phyloP scores from a whole-genome alignment of 1,140 invertebrate species.

The Scaptomyza graminum region DNA sequence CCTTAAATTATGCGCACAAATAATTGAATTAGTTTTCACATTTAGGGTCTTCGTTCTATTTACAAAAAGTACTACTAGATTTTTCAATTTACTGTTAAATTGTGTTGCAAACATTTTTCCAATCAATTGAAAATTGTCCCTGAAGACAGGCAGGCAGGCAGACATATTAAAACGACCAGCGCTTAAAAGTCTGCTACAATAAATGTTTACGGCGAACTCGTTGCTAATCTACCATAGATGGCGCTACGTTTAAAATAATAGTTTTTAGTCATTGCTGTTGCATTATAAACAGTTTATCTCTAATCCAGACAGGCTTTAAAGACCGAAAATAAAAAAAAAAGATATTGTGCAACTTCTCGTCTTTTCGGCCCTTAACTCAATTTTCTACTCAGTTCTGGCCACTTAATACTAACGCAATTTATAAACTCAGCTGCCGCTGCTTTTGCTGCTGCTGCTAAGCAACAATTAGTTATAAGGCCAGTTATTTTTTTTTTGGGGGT shows the following conservation, averaged over 20 bases:
- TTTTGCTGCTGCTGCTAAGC: constrained; percentile 19
- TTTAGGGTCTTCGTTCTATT: background rate
- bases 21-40: constrained; percentile 77
- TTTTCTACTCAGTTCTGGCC: constrained; percentile 46
- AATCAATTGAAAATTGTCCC: constrained; percentile 66
- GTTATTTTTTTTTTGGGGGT: background rate
- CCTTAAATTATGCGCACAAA: constrained; percentile 75
- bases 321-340: constrained; percentile 24
- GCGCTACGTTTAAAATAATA: constrained; percentile 11
- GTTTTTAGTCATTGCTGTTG: constrained; percentile 12
- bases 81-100: constrained; percentile 31
- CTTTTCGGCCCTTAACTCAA: constrained; percentile 33
- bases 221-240: constrained; percentile 17
- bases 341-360: constrained; percentile 37
- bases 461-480: constrained; percentile 47
- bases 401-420: constrained; percentile 56
- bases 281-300: constrained; percentile 47
- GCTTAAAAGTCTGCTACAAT: constrained; percentile 38
- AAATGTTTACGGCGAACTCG: constrained; percentile 13
- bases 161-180: constrained; percentile 17
- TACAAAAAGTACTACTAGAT: background rate
- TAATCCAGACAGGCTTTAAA: constrained; percentile 31
- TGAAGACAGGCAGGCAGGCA: constrained; percentile 26
- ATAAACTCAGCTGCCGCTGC: background rate
- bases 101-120: constrained; percentile 74